A percentile compares a stretch with the other conserved stretches of the same genome.
Evolutionary conservation across 1,140 invertebrate genomes (phyloP).

Genomic region (Amyelois transitella): DNA sequence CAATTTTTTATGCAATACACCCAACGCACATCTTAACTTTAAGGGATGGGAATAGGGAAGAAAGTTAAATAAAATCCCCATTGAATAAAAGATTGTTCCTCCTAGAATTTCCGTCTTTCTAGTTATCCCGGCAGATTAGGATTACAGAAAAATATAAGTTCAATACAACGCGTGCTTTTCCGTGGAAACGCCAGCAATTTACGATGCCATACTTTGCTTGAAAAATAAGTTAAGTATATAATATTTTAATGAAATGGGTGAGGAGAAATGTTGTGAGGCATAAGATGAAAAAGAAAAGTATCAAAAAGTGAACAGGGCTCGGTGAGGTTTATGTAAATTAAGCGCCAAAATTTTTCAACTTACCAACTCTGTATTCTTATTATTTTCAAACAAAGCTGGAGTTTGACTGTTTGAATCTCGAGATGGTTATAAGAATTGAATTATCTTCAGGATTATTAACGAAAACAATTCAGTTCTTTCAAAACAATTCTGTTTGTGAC

Average conservation of each 20-base stretch:
- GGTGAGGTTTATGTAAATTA: conserved; percentile 64
- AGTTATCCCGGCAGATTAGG: too few relatives aligned
- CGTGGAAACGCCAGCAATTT: too few relatives aligned
- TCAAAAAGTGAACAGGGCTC: conserved; percentile 35
- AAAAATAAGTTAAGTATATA: not conserved
- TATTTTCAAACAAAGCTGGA: conserved; percentile 55
- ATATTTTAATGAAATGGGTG: conserved; percentile 42
- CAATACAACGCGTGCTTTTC: too few relatives aligned
- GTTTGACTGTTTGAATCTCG: not conserved
- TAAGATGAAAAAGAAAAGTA: conserved; percentile 43
- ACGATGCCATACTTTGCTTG: too few relatives aligned
- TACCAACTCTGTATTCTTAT: conserved; percentile 52
- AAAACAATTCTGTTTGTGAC: too few relatives aligned
- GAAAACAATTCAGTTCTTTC: not conserved
- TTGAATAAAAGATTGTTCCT: too few relatives aligned
- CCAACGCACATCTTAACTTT: too few relatives aligned
- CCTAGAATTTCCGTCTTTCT: too few relatives aligned
- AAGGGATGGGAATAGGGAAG: too few relatives aligned
- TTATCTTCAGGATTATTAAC: not conserved
- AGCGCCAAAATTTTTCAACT: conserved; percentile 56
- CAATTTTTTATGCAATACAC: too few relatives aligned
- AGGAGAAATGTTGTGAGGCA: conserved; percentile 29
- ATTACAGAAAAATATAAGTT: too few relatives aligned
- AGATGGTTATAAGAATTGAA: not conserved
- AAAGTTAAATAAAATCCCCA: too few relatives aligned